Conservation (phyloP, 2,888 invertebrate species). For the Pyralis farinalis region DNA sequence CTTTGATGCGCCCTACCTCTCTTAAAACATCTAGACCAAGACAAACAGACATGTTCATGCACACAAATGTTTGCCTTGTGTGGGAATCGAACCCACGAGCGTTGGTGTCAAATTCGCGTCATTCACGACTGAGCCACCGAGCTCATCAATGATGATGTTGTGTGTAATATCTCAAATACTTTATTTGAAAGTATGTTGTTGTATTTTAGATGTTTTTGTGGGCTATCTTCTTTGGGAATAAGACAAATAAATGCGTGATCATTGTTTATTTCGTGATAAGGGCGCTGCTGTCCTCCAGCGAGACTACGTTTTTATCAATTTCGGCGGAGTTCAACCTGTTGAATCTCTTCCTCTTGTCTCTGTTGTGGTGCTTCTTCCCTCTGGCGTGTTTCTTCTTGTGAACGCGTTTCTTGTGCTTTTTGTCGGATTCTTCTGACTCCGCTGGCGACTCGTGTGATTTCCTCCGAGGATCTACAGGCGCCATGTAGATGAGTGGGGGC, state of each 20-base stretch:
- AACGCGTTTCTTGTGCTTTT: conserved; percentile 42
- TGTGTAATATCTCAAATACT: too few relatives aligned
- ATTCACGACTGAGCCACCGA: too few relatives aligned
- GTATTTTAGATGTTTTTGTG: too few relatives aligned
- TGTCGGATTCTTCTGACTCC: conserved; percentile 28
- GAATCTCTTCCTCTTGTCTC: conserved; percentile 44
- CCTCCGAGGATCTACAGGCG: conserved; percentile 47
- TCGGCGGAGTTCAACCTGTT: conserved; percentile 45
- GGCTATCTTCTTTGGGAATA: too few relatives aligned
- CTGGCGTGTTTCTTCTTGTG: conserved; percentile 51
- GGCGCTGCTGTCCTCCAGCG: conserved; percentile 51
- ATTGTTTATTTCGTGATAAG: conserved; percentile 12
- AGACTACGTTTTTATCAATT: conserved; percentile 43
- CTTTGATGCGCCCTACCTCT: too few relatives aligned
- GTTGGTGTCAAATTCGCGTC: too few relatives aligned
- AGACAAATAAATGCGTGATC: background rate
- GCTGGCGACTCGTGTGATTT: conserved; percentile 19
- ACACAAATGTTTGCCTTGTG: too few relatives aligned
- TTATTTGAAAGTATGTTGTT: too few relatives aligned
- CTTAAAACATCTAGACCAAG: too few relatives aligned
- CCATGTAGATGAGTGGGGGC: conserved; percentile 57
- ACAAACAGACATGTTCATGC: too few relatives aligned
- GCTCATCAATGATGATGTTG: too few relatives aligned
- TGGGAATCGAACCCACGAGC: too few relatives aligned
- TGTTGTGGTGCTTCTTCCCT: conserved; percentile 39